Evolutionary conservation across 1,140 invertebrate genomes (phyloP).

Genomic region (Megathymus violae): DNA sequence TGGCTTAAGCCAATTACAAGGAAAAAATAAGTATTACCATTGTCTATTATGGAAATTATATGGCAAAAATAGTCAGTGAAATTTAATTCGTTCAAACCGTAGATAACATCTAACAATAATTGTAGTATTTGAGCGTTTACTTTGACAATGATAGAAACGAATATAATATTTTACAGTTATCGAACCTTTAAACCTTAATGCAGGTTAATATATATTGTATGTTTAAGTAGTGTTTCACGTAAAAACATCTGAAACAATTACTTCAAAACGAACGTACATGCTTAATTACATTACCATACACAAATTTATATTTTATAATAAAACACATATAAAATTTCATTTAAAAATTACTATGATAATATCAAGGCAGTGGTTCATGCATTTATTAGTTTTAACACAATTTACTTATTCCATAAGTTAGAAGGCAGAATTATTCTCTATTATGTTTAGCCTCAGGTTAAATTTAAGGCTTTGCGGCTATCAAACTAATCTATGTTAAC

Average conservation of each 20-base stretch:
- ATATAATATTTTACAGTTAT: neutral
- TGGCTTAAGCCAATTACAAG: too few relatives aligned
- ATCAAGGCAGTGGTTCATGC: slow-evolving; percentile 74
- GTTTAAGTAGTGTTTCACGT: slow-evolving; percentile 37
- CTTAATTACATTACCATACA: slow-evolving; percentile 22
- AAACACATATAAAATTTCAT: slow-evolving; percentile 57
- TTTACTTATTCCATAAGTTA: slow-evolving; percentile 24
- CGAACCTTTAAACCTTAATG: neutral
- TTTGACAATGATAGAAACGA: slow-evolving; percentile 21
- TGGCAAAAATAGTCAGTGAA: too few relatives aligned
- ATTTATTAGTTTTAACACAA: slow-evolving; percentile 57
- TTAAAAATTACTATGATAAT: slow-evolving; percentile 64
- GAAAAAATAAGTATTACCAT: too few relatives aligned
- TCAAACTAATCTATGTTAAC: slow-evolving; percentile 16
- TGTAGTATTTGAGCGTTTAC: slow-evolving; percentile 38
- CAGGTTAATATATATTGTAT: slow-evolving; percentile 26
- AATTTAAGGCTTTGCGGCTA: slow-evolving; percentile 15
- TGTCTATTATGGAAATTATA: too few relatives aligned
- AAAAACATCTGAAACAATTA: slow-evolving; percentile 42
- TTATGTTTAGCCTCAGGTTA: slow-evolving; percentile 36
- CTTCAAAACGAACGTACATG: slow-evolving; percentile 18
- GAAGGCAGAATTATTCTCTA: slow-evolving; percentile 39
- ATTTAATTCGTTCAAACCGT: too few relatives aligned
- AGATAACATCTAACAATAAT: too few relatives aligned
- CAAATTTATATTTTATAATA: slow-evolving; percentile 49